Evolutionary conservation across 2,888 invertebrate genomes (phyloP), one percentile per base, ranked within the genome.

Genomic region (Epinotia ramella): DNA sequence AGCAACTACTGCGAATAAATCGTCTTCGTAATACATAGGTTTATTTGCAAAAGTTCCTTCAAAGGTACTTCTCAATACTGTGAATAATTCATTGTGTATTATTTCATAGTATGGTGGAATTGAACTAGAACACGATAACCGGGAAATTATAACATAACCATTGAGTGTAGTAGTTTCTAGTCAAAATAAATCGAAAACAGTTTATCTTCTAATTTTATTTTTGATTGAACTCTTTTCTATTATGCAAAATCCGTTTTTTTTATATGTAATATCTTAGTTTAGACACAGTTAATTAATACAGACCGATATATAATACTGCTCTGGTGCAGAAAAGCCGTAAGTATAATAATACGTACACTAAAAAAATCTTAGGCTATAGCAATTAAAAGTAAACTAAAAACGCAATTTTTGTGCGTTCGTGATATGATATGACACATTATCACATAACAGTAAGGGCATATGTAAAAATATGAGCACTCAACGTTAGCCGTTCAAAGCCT

Each of bases 331-430:
- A 12, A 40, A 60, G 18, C n/a, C n/a, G 2, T n/a, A 53, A 1
- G 13, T 53, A n/a, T n/a, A 5, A n/a, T 46, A 40, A 46, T 11
- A 40, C 28, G 16, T 16, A 49, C 3, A 16, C 3, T 16, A 4
- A 16, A 59, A 44, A n/a, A 24, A 12, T 46, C 20, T 56, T 46
- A 60, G 60, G 28, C 16, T 67, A 59, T n/a, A 28, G 59, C 59
- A 46, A 68, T 18, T 13, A 20, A 59, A 68, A 68, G 20, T 57
- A 59, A 59, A 59, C 24, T 57, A 46, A 60, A n/a, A 69, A 68
- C 44, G 20, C 57, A 20, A 24, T 59, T 6, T 59, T 60, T 69
- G 69, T 60, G 69, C 69, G 69, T 69, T 69, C 33, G 57, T 67
- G 67, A 57, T 59, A 68, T 67, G 67, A 57, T 59, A 68, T 68